Percentiles rank a stretch among this genome's conserved stretches.
Evolutionary conservation across 2,888 invertebrate genomes (phyloP).

Genomic region (Mythimna impura): DNA sequence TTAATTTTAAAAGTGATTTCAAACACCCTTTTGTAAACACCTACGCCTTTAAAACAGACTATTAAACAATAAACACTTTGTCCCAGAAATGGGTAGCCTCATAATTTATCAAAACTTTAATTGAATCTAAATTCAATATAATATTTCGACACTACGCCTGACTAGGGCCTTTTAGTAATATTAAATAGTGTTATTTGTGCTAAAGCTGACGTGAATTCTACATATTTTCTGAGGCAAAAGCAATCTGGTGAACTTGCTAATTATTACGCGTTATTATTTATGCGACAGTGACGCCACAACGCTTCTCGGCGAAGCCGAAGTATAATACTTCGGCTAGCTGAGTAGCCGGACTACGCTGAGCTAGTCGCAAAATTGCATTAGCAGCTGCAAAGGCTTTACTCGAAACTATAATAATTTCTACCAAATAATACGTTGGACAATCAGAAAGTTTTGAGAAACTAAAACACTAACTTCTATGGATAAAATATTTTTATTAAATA

Average conservation of each 20-base stretch:
- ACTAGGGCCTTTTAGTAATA: background rate
- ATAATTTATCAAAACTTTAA: constrained; percentile 15
- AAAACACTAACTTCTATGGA: no score
- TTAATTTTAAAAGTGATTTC: background rate
- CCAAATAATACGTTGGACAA: no score
- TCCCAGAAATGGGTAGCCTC: background rate
- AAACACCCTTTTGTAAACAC: background rate
- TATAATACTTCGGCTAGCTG: constrained; percentile 20
- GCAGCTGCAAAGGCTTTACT: constrained; percentile 7
- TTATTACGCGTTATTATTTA: constrained; percentile 13
- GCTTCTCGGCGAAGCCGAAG: no score
- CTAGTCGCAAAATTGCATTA: constrained; percentile 24
- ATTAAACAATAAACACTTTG: background rate
- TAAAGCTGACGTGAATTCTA: constrained; percentile 22
- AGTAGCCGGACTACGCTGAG: background rate
- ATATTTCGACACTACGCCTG: constrained; percentile 2
- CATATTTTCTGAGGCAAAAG: constrained; percentile 20
- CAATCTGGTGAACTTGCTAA: constrained; percentile 36
- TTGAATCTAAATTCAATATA: constrained; percentile 23
- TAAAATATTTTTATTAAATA: no score
- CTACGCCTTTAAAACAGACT: background rate
- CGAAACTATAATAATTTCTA: background rate
- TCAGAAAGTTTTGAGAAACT: no score
- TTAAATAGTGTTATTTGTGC: constrained; percentile 3
- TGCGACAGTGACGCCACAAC: constrained; percentile 1